Percentiles rank a stretch among this genome's conserved stretches.
Evolutionary conservation across 2,888 invertebrate species (phyloP).

Genomic region (Aromia moschata): DNA sequence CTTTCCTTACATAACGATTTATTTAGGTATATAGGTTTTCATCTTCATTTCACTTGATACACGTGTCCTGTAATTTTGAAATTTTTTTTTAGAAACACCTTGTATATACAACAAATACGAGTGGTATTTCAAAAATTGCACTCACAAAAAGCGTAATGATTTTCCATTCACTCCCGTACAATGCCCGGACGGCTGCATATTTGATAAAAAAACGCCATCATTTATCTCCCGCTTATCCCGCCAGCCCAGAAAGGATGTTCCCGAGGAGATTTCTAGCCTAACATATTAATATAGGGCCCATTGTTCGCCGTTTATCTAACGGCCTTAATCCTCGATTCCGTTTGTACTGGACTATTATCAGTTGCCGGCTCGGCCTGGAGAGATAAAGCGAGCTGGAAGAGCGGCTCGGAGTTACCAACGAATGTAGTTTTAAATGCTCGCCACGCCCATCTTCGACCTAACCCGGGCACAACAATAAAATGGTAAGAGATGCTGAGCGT

Average conservation of each 20-base stretch:
- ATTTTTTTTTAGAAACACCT: no score
- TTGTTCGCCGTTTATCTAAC: not conserved
- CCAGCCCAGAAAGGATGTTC: not conserved
- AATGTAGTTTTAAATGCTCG: conserved; percentile 30
- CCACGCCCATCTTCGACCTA: conserved; percentile 45
- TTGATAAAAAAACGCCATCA: no score
- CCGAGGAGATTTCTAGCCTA: not conserved
- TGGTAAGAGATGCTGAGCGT: no score
- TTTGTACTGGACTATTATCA: conserved; percentile 9
- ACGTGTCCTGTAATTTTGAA: no score
- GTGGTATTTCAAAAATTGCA: no score
- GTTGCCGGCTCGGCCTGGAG: not conserved
- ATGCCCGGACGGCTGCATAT: no score
- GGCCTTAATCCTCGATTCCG: not conserved
- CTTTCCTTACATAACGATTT: no score
- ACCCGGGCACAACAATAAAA: conserved; percentile 57
- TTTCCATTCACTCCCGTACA: no score
- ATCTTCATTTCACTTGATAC: no score
- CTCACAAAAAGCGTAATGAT: no score
- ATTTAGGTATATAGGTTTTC: no score
- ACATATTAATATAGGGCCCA: not conserved
- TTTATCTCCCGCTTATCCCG: not conserved
- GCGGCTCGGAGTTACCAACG: conserved; percentile 25
- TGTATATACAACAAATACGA: no score
- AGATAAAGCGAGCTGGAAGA: conserved; percentile 19